phyloP scores from a whole-genome alignment of 2,797 vertebrate species.

The Eidolon dupreanum region DNA sequence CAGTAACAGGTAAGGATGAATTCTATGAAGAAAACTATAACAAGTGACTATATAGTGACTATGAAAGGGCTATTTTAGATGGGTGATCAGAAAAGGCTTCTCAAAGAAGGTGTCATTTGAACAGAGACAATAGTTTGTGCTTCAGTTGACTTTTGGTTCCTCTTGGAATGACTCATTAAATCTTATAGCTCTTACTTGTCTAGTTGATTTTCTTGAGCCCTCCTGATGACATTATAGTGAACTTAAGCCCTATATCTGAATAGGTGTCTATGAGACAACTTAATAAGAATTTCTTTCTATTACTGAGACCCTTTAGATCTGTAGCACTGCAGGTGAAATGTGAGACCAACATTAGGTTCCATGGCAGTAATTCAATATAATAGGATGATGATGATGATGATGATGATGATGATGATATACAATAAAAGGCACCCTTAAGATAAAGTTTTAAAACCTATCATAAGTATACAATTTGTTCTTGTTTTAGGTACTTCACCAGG shows the following conservation, averaged over 20 bases:
- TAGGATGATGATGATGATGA: background rate
- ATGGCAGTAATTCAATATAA: background rate
- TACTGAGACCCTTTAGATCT: background rate
- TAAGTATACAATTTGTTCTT: background rate
- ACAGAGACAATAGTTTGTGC: background rate
- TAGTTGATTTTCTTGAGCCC: background rate
- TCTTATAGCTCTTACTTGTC: background rate
- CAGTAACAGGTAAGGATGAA: background rate
- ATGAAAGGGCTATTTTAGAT: background rate
- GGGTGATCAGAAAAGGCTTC: background rate
- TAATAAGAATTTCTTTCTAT: slow-evolving; percentile 52
- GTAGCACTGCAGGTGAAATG: background rate
- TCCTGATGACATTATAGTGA: background rate
- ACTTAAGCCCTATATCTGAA: background rate
- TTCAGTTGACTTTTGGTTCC: background rate
- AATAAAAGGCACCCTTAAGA: background rate
- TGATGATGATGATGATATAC: background rate
- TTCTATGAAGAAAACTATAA: background rate
- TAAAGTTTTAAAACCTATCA: background rate
- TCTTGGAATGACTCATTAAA: background rate
- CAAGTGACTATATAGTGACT: background rate
- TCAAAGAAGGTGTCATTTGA: background rate
- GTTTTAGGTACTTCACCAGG: background rate
- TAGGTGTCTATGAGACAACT: background rate
- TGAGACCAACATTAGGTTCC: background rate